Conservation (phyloP, 2,797 vertebrate species). For the Peromyscus eremicus region DNA sequence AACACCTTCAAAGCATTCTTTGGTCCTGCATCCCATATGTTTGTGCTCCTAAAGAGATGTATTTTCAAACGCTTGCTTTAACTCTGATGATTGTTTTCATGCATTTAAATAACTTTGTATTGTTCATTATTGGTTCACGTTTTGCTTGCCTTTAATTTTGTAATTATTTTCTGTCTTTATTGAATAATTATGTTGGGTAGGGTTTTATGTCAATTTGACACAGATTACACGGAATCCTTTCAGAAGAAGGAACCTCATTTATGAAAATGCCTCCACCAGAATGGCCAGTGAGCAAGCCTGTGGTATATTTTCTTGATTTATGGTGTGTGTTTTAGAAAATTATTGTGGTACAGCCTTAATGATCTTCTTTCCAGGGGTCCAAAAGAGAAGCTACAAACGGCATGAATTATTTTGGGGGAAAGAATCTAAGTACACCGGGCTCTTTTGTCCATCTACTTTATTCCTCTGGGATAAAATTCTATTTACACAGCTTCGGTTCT, state of each 20-base stretch:
- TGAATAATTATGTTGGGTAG: background rate
- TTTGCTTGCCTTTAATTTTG: background rate
- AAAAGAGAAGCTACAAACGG: no score
- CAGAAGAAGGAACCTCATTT: background rate
- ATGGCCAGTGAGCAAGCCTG: background rate
- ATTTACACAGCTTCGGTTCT: no score
- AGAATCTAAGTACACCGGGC: no score
- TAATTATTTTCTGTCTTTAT: background rate
- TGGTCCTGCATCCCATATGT: background rate
- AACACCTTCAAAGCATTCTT: background rate
- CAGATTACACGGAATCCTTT: background rate
- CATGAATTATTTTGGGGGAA: no score
- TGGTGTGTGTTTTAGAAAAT: no score
- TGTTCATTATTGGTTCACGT: background rate
- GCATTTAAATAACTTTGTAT: background rate
- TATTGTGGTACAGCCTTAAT: no score
- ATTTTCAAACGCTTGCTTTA: slow-evolving; percentile 9
- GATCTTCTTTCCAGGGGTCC: no score
- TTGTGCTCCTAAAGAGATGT: background rate
- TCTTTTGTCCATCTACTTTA: no score
- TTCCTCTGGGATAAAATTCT: no score
- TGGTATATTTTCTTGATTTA: background rate
- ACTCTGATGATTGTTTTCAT: background rate
- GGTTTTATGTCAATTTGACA: background rate
- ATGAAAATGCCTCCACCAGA: background rate